phyloP scores from a whole-genome alignment of 1,140 invertebrate genomes.

The Sitophilus oryzae region DNA sequence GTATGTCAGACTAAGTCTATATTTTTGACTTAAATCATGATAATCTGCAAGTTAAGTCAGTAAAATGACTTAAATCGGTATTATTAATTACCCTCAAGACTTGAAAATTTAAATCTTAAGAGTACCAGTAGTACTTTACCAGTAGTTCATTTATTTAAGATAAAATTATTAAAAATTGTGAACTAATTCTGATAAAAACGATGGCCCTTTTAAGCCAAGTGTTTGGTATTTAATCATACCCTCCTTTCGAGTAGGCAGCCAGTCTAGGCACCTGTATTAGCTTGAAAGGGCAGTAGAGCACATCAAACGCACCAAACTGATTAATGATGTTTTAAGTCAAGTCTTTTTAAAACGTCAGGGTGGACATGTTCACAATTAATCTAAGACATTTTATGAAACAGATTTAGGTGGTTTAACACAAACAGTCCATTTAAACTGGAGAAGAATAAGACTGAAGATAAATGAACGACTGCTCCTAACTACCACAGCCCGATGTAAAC shows the following conservation, averaged over 20 bases:
- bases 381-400: background rate
- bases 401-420: background rate
- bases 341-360: background rate
- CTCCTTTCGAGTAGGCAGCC: background rate
- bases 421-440: background rate
- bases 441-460: background rate
- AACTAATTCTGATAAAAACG: too few species aligned
- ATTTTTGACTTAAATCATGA: too few species aligned
- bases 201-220: too few species aligned
- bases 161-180: too few species aligned
- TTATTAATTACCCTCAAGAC: too few species aligned
- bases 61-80: too few species aligned
- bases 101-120: too few species aligned
- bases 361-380: background rate
- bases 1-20: too few species aligned
- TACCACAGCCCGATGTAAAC: conserved; percentile 8
- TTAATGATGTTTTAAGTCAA: conserved; percentile 8
- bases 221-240: too few species aligned
- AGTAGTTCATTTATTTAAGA: conserved; percentile 4
- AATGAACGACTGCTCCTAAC: background rate
- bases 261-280: too few species aligned
- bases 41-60: too few species aligned
- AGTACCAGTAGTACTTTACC: background rate
- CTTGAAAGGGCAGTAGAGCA: too few species aligned
- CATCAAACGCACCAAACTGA: background rate